A percentile compares a stretch with the other conserved stretches of the same genome.
Evolutionary conservation across 2,113 vertebrate species (phyloP).

Genomic region (Mandrillus leucophaeus): DNA sequence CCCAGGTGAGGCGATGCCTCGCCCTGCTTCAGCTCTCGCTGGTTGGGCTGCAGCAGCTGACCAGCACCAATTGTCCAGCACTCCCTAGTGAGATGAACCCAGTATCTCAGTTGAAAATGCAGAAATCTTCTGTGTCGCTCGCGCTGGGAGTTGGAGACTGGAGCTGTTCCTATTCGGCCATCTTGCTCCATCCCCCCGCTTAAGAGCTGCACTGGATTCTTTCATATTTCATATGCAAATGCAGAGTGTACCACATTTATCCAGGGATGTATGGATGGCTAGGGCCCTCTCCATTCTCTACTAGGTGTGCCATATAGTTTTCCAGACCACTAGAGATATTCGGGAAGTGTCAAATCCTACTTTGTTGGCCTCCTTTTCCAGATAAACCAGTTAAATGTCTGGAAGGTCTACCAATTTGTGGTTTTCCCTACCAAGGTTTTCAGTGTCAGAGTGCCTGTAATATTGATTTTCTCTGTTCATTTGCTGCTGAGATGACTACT

Average conservation of each 20-base stretch:
- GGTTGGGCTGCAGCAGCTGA: too few relatives aligned
- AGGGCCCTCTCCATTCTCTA: background rate
- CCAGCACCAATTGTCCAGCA: too few relatives aligned
- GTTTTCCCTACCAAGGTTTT: background rate
- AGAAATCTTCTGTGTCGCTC: too few relatives aligned
- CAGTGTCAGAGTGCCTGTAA: background rate
- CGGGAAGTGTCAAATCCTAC: background rate
- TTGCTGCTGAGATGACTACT: background rate
- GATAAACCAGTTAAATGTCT: background rate
- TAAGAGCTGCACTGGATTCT: too few relatives aligned
- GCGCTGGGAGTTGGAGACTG: too few relatives aligned
- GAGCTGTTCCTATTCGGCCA: too few relatives aligned
- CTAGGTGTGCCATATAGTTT: background rate
- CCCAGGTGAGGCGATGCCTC: too few relatives aligned
- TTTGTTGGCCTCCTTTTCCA: background rate
- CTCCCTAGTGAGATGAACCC: too few relatives aligned
- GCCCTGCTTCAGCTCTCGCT: too few relatives aligned
- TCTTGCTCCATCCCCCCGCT: too few relatives aligned
- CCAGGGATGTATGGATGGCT: background rate
- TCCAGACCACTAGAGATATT: background rate
- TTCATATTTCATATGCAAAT: background rate
- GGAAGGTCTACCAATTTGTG: background rate
- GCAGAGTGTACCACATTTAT: background rate
- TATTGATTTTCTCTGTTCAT: background rate
- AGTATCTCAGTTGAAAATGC: too few relatives aligned